Evolutionary conservation across 2,113 vertebrate genomes (phyloP), one percentile per base, ranked within the genome.

Genomic region (Prinia subflava): DNA sequence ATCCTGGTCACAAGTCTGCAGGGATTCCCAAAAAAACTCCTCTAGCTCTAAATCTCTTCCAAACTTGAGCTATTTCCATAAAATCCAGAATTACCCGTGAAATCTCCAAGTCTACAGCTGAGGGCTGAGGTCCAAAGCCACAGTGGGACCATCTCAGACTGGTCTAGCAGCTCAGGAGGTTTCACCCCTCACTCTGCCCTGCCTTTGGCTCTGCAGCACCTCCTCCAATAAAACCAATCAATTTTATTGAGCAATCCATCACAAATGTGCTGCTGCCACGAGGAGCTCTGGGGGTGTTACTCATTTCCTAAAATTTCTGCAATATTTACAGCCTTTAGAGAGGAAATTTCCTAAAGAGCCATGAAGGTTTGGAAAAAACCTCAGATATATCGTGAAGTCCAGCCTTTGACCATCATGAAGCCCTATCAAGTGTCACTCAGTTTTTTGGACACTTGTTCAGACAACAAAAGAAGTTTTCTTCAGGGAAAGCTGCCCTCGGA

Each of bases 1-100:
- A 16, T 46, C 67, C 76, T 33, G 31, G 6, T 46, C 1, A 0
- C 16, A 55, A 42, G 1, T 2, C 31, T 30, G 4, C 22, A 49
- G n/a, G 19, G 15, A 12, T 27, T 31, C n/a, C 46, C 28, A 5
- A n/a, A 59, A 47, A 39, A 24, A 22, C 44, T 39, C 74, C 16
- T 19, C 8, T 10, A 3, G 30, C 15, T 42, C 35, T 11, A 11
- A 33, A 11, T 41, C 30, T 10, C 2, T 31, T 62, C 21, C 20
- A 52, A 91, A 77, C 7, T 5, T 18, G 31, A 56, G 7, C 4
- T 56, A 3, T 31, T 53, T 67, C 44, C 21, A 19, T 3, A 11
- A 83, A 67, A 5, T 12, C 4, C 68, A 60, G 47, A 81, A 24
- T 0, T 49, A 3, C n/a, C 57, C 16, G 6, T 21, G 50, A 62